These are phyloP conservation scores for Apostichopus parvimensis DNA, from an alignment of 35 echinoderm and acorn worm genomes.

Conservation along the genomic window DNA sequence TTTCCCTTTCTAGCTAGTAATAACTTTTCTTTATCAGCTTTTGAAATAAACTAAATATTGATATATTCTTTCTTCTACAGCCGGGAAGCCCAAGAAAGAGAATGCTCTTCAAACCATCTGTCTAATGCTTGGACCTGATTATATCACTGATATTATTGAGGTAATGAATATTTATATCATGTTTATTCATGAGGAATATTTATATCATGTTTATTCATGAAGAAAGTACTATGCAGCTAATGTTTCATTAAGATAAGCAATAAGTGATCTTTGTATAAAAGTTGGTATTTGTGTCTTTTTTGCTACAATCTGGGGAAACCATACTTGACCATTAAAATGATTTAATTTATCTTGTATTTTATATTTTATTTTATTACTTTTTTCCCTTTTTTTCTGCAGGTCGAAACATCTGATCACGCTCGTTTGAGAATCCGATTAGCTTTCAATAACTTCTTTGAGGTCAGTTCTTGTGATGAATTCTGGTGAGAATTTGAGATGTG, in stretches of 20 bases:
- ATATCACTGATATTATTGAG: conserved; percentile 97
- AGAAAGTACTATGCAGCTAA: neutral
- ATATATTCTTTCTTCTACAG: conserved; percentile 40
- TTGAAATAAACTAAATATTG: no score
- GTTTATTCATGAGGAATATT: neutral
- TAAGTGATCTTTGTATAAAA: neutral
- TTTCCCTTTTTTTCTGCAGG: conserved; percentile 38
- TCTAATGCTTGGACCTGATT: conserved; percentile 96
- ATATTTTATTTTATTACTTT: no score
- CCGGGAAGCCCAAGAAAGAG: conserved; percentile 93
- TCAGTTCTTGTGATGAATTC: conserved; percentile 9
- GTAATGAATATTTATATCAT: conserved; percentile 46
- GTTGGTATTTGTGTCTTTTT: neutral
- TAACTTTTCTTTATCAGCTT: no score
- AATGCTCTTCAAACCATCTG: conserved; percentile 96
- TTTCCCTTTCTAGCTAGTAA: no score
- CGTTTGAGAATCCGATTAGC: conserved; percentile 84
- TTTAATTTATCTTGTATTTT: no score
- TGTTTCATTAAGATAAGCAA: neutral
- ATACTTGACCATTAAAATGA: no score
- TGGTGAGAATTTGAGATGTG: neutral
- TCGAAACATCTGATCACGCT: conserved; percentile 97
- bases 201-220: neutral
- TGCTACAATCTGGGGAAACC: neutral
- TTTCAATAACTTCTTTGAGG: conserved; percentile 99